Evolutionary conservation across 2,888 invertebrate species (phyloP).

Genomic region (Dasypolia templi): DNA sequence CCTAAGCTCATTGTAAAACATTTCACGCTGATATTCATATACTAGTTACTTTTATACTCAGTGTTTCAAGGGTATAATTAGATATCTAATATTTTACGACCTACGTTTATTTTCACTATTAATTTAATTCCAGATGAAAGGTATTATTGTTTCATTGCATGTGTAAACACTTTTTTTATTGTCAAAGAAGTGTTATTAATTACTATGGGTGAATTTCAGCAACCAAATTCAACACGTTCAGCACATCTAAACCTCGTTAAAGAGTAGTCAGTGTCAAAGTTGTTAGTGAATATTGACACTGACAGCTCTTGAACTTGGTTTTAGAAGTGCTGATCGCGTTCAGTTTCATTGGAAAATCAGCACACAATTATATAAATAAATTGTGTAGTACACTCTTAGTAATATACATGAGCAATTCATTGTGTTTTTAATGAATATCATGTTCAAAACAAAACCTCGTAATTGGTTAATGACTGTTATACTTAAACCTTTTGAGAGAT

Average conservation of each 20-base stretch:
- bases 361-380: too few species aligned
- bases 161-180: slow-evolving; percentile 6
- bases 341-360: too few species aligned
- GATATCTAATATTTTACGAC: slow-evolving; percentile 38
- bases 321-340: too few species aligned
- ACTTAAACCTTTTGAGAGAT: slow-evolving; percentile 33
- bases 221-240: too few species aligned
- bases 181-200: slow-evolving; percentile 8
- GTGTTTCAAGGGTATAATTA: slow-evolving; percentile 10
- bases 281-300: too few species aligned
- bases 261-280: too few species aligned
- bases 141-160: slow-evolving; percentile 13
- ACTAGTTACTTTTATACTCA: not conserved
- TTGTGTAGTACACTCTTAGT: too few species aligned
- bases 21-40: slow-evolving; percentile 11
- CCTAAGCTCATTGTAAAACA: not conserved
- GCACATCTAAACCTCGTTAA: too few species aligned
- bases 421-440: slow-evolving; percentile 45
- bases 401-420: slow-evolving; percentile 4
- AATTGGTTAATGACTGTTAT: slow-evolving; percentile 44
- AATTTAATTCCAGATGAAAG: slow-evolving; percentile 34
- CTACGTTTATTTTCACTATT: slow-evolving; percentile 11
- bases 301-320: too few species aligned
- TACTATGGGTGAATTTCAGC: too few species aligned
- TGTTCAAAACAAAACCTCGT: slow-evolving; percentile 43